These are phyloP conservation scores for Trypoxylus dichotomus DNA, from an alignment of 1,140 invertebrate genomes.

Conservation along the genomic window DNA sequence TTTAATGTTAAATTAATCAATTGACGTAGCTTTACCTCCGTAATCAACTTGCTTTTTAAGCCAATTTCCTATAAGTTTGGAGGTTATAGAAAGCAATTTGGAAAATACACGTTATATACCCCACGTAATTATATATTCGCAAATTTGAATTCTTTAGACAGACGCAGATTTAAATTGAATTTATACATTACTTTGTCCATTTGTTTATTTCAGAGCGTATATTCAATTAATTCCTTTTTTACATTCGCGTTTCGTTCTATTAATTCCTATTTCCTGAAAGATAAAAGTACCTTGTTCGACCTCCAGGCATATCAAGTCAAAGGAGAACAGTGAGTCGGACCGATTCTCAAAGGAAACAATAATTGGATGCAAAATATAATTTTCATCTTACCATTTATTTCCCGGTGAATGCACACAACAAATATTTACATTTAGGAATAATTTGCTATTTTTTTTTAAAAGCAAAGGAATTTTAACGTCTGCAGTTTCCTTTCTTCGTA, in stretches of 20 bases:
- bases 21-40: no score
- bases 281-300: neutral
- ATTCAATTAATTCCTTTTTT: conserved; percentile 19
- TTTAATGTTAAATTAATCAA: no score
- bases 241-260: neutral
- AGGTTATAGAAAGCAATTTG: neutral
- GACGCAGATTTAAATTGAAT: neutral
- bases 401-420: conserved; percentile 18
- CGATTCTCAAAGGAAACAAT: conserved; percentile 26
- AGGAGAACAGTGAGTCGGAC: neutral
- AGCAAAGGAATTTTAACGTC: neutral
- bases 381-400: conserved; percentile 27
- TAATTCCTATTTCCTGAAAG: conserved; percentile 8
- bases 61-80: no score
- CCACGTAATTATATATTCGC: neutral
- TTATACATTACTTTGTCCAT: neutral
- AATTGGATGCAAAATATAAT: conserved; percentile 29
- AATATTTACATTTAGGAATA: conserved; percentile 9
- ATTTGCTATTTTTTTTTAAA: neutral
- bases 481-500: neutral
- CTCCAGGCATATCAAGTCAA: neutral
- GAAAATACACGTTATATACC: neutral
- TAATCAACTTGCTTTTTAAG: no score
- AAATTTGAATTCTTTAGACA: neutral
- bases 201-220: conserved; percentile 10